Conservation (phyloP, 2,888 invertebrate genomes). For the Drosophila lutescens region DNA sequence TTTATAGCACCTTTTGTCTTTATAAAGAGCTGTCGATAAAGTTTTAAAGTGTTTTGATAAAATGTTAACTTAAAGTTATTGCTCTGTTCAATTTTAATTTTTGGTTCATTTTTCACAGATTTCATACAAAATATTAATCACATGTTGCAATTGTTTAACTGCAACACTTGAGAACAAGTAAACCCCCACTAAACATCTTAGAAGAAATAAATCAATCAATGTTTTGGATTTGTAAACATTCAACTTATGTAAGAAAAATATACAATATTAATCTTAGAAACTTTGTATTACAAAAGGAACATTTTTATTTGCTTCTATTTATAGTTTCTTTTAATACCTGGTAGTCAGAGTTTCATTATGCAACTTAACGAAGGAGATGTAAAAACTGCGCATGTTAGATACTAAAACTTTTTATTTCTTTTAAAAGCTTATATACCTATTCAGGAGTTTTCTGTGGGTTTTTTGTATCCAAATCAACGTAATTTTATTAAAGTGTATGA, state of each 20-base stretch:
- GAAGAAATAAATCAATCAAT: constrained; percentile 1
- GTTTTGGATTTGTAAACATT: neutral
- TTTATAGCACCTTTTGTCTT: neutral
- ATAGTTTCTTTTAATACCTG: neutral
- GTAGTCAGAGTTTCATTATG: neutral
- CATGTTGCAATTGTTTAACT: neutral
- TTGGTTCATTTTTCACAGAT: neutral
- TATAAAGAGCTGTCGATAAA: neutral
- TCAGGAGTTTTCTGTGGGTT: no score
- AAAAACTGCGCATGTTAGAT: neutral
- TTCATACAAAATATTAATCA: neutral
- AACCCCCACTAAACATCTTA: neutral
- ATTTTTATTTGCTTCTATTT: neutral
- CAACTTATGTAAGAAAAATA: constrained; percentile 4
- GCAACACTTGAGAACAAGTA: neutral
- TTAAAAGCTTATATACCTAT: no score
- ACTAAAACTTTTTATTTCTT: neutral
- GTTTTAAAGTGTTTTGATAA: neutral
- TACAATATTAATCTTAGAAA: neutral
- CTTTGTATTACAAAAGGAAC: neutral
- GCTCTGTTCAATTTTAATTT: no score
- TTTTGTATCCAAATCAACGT: no score
- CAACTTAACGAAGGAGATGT: neutral
- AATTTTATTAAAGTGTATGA: no score
- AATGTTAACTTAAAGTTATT: neutral